Percentiles rank a stretch among this genome's conserved stretches.
Evolutionary conservation across 2,797 vertebrate genomes (phyloP).

Genomic region (Pseudochirops corinnae): DNA sequence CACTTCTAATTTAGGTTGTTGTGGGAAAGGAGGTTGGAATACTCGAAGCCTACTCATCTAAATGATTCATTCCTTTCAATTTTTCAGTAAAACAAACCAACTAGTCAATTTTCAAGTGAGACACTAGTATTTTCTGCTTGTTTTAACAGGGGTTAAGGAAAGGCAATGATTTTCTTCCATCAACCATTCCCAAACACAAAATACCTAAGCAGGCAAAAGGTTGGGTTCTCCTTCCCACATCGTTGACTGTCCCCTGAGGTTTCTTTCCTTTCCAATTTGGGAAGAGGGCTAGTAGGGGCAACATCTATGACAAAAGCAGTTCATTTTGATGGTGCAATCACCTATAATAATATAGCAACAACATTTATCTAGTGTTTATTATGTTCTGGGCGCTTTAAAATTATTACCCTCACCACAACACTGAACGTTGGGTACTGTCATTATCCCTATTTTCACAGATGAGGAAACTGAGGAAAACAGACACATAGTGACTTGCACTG

Average conservation of each 20-base stretch:
- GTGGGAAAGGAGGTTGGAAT: constrained; percentile 1
- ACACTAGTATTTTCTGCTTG: constrained; percentile 20
- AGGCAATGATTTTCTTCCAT: neutral
- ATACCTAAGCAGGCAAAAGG: neutral
- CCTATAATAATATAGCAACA: no score
- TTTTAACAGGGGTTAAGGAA: neutral
- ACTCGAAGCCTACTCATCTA: neutral
- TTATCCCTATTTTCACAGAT: neutral
- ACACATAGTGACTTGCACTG: neutral
- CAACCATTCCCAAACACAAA: neutral
- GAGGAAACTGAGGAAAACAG: neutral
- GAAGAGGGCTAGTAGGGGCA: neutral
- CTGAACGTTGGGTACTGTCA: neutral
- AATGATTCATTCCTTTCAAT: constrained; percentile 14
- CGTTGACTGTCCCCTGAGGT: neutral
- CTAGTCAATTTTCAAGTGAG: constrained; percentile 44
- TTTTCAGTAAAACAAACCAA: constrained; percentile 40
- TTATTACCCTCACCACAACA: neutral
- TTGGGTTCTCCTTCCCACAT: neutral
- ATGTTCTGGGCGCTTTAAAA: neutral
- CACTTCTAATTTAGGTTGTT: constrained; percentile 52
- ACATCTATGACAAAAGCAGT: neutral
- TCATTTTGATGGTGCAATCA: neutral
- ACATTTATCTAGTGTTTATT: neutral
- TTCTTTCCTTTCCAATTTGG: neutral